These are phyloP conservation scores for Okapia johnstoni DNA, from an alignment of 2,113 vertebrate species.

Conservation along the genomic window DNA sequence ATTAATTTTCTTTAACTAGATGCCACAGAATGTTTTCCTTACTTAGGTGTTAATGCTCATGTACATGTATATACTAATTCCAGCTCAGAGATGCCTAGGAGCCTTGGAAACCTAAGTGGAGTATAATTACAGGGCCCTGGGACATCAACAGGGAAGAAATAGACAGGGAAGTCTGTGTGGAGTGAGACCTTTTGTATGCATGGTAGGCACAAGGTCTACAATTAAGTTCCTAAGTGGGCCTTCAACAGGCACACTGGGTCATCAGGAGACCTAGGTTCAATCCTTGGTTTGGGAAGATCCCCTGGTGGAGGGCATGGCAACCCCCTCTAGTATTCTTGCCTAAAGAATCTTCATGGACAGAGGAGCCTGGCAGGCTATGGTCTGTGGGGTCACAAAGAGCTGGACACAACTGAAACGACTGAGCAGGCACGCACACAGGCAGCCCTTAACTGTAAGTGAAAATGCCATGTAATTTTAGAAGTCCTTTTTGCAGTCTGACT, in stretches of 20 bases:
- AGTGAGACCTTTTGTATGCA: background rate
- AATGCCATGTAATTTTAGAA: background rate
- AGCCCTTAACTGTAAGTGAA: conserved; percentile 23
- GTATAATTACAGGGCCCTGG: background rate
- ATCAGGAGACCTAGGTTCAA: background rate
- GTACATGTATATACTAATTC: background rate
- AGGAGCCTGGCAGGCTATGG: too few relatives aligned
- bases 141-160: background rate
- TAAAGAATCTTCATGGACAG: too few relatives aligned
- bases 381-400: too few relatives aligned
- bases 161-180: too few relatives aligned
- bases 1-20: conserved; percentile 26
- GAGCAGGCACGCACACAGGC: too few relatives aligned
- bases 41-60: background rate
- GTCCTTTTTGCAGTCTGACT: background rate
- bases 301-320: too few relatives aligned
- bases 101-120: background rate
- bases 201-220: background rate
- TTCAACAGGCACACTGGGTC: background rate
- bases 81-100: background rate
- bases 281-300: too few relatives aligned
- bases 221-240: background rate
- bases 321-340: too few relatives aligned
- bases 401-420: too few relatives aligned
- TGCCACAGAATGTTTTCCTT: background rate